Base-by-base conservation (phyloP, 2,797 vertebrate species). In the Falco cherrug region DNA sequence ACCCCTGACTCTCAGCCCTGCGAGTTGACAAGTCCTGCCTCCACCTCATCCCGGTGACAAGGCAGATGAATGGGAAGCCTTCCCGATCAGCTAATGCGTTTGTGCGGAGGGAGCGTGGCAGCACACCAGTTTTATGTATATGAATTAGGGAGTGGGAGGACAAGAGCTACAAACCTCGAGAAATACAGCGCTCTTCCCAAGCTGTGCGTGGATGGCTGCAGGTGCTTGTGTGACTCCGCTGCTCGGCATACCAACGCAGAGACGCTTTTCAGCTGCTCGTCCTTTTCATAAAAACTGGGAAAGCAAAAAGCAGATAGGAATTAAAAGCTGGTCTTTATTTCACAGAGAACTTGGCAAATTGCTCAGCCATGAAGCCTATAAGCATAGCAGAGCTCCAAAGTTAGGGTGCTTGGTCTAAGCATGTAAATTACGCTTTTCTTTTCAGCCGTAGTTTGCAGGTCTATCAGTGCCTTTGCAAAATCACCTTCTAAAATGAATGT, bases 61-160 rank as follows among this genome's bases (percentile, higher is more conserved):
- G 88, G 37, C 87, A 87, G 96, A 96, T 96, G 94, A 97, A 95
- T 95, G 96, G 96, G 95, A 95, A 96, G 90, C 89, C 68, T 87
- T 90, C 76, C 93, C 92, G 93, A 96, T 95, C 93, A 90, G 95
- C 95, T 95, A 95, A 96, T 95, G 96, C 90, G 43, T 77, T 94
- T 86, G 87, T 79, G 95, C 25, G 93, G 90, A 95, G 94, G 68
- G 88, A 94, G 80, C 28, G 90, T 95, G 94, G 94, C 95, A 97
- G 95, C 94, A 39, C 94, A 95, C 80, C 91, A 86, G 77, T 80
- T 91, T 89, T 84, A 68, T 93, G 94, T 93, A 93, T 93, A 92
- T 89, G 97, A 93, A 95, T 94, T 94, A 94, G 95, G 85, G 94
- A 95, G 95, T 94, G 95, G 93, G 95, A 96, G 95, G 95, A 97